Percentiles rank a stretch among this genome's conserved stretches.
Evolutionary conservation across 2,888 invertebrate genomes (phyloP).

Genomic region (Pediacus dermestoides): DNA sequence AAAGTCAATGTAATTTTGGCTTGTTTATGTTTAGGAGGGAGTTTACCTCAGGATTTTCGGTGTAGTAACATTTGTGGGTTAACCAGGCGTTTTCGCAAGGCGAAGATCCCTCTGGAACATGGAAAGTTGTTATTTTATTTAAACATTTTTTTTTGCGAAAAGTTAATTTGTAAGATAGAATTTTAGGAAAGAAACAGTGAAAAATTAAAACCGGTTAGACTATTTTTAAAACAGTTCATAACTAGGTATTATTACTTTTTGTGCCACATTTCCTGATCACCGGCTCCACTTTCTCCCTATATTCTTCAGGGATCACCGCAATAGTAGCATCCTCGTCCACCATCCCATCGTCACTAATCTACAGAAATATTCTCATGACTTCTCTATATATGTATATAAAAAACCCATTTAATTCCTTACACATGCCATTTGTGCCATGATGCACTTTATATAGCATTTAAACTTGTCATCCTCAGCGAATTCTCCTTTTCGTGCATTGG

Average conservation of each 20-base stretch:
- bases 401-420: conserved; percentile 35
- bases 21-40: conserved; percentile 8
- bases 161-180: no score
- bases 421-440: conserved; percentile 37
- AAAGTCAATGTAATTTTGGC: conserved; percentile 4
- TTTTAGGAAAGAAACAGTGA: no score
- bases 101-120: conserved; percentile 33
- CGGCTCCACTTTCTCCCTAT: conserved; percentile 33
- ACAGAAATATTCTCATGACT: no score
- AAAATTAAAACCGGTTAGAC: no score
- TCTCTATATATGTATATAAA: no score
- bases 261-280: conserved; percentile 42
- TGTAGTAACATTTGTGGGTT: conserved; percentile 41
- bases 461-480: conserved; percentile 41
- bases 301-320: conserved; percentile 45
- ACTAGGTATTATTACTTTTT: conserved; percentile 35
- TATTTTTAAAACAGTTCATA: no score
- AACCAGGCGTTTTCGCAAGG: conserved; percentile 43
- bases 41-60: conserved; percentile 28
- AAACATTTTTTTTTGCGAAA: background rate
- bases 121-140: no score
- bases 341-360: conserved; percentile 47
- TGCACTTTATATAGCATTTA: conserved; percentile 46
- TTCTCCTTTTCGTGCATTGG: conserved; percentile 35
- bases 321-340: conserved; percentile 46